Evolutionary conservation across 2,113 vertebrate genomes (phyloP), one percentile per base, ranked within the genome.

Genomic region (Ochotona princeps): DNA sequence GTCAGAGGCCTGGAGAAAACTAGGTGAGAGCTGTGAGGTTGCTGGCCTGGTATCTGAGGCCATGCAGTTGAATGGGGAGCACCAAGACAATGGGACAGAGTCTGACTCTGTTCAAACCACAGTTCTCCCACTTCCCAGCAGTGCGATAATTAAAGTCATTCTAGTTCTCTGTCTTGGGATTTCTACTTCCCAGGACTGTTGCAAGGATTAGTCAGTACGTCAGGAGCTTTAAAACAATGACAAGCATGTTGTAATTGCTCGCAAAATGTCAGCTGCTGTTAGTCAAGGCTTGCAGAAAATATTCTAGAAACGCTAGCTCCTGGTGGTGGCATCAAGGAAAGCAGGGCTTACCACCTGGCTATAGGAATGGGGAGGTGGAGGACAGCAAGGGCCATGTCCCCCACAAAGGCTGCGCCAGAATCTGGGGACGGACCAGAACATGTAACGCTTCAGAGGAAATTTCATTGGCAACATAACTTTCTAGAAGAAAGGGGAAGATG

Each of bases 151-250:
- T 9, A 26, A 80, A 81, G 30, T 63, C 20, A 12, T 1, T 78
- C 54, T 12, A 8, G 20, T 20, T 38, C 65, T 25, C 54, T n/a
- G 26, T 23, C 23, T 61, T 8, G 7, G 15, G 30, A 38, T 11
- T 65, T 54, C 23, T 1, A 54, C 11, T 66, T 47, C 35, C 15
- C 1, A 26, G 2, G 12, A 54, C 70, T 25, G 11, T 2, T 1
- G 15, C 1, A 38, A 93, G 51, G 32, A 65, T 76, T 23, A 54
- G 21, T 51, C 8, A 35, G 6, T 3, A 15, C 13, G 25, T 8
- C 10, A 57, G 76, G 61, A 81, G 30, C 32, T 89, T 94, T 89
- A 13, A 35, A 57, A 90, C 54, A 89, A 82, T 14, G 25, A 91
- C n/a, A 70, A 30, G 65, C 32, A 65, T 8, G 8, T 6, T 51